Evolutionary conservation across 1,140 invertebrate genomes (phyloP), one percentile per base, ranked within the genome.

Genomic region (Drosophila rufa): DNA sequence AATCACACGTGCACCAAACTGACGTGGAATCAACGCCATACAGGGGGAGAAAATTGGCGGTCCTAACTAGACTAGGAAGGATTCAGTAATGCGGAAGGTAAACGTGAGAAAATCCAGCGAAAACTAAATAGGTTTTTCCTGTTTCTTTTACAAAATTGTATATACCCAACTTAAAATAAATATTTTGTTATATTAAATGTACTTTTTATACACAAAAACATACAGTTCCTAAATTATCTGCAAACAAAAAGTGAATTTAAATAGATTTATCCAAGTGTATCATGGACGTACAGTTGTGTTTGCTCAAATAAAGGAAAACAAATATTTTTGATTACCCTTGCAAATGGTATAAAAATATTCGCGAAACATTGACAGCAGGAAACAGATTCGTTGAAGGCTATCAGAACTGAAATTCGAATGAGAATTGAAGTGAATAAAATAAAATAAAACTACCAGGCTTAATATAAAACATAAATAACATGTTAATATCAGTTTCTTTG

Each of bases 1-100:
- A 77, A 80, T 84, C 81, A 79, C 82, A 86, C 82, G 82, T 86
- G 82, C 53, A 36, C 79, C 81, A 55, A 64, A 77, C 64, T 48
- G 53, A 59, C 50, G 48, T 48, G 22, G 48, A 50, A 40, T 50
- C 62, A 45, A 11, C 48, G 45, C 17, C 22, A 33, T 69, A 60
- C 75, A 78, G 58, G 9, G 62, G 11, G 25, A 58, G 61, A 53
- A 76, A 75, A 55, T 9, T 8, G 6, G 14, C 1, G 11, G 14
- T 30, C 50, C 33, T 11, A 36, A 3, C 50, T 19, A 12, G 47
- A n/a, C 47, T 14, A 6, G 17, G 0, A 8, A 1, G 51, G 51
- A 9, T 36, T 11, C 33, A 36, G 9, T 11, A 11, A 36, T 11
- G 9, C 4, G 30, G 33, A 36, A 36, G 33, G 8, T 11, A 11